Percentiles rank a stretch among this genome's conserved stretches.
Evolutionary conservation across 2,888 invertebrate species (phyloP).

Genomic region (Andrena praecox): DNA sequence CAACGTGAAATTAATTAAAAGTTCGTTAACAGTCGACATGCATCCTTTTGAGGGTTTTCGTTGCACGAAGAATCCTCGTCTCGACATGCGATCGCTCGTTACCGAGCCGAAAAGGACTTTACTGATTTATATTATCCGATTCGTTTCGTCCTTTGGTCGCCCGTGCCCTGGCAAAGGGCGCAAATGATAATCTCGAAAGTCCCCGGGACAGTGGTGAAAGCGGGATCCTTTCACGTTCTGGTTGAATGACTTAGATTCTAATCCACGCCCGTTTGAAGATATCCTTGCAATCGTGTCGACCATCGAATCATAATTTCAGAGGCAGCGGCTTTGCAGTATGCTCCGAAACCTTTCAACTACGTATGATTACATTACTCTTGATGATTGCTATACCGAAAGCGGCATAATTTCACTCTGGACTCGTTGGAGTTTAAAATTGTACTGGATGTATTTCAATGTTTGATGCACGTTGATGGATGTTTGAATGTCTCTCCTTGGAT

Average conservation of each 20-base stretch:
- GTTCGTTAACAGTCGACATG: conserved; percentile 59
- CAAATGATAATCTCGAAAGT: conserved; percentile 57
- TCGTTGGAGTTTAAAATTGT: no score
- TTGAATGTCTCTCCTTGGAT: no score
- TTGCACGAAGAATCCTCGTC: conserved; percentile 11
- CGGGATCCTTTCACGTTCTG: conserved; percentile 19
- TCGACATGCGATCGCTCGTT: conserved; percentile 15
- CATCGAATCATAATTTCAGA: background rate
- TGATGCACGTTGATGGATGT: no score
- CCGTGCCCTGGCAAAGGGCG: conserved; percentile 9
- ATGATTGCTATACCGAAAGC: background rate
- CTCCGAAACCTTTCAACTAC: background rate
- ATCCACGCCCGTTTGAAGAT: background rate
- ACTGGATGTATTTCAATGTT: no score
- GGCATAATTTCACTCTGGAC: no score
- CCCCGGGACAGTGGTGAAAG: conserved; percentile 24
- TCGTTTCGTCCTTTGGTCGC: conserved; percentile 27
- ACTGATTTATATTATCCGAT: conserved; percentile 21
- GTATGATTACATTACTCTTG: background rate
- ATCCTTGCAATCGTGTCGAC: background rate
- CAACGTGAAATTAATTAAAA: conserved; percentile 67
- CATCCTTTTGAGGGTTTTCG: conserved; percentile 7
- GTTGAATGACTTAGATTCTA: conserved; percentile 1
- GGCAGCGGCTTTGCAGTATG: background rate
- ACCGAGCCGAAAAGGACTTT: conserved; percentile 6